Evolutionary conservation across 2,888 invertebrate species (phyloP).

Genomic region (Tortrix viridana): DNA sequence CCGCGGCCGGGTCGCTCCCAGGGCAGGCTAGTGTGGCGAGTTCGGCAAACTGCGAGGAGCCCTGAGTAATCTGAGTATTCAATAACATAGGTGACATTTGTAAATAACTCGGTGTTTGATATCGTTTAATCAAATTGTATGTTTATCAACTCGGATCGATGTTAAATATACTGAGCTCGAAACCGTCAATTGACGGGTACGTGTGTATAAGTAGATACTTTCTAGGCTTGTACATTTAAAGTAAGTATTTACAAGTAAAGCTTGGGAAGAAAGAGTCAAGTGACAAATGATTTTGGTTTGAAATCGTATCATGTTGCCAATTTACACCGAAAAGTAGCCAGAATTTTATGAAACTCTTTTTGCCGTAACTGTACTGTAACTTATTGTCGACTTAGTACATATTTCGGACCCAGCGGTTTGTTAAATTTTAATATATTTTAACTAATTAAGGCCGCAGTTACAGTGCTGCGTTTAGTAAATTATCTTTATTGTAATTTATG

Average conservation of each 20-base stretch:
- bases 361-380: constrained; percentile 42
- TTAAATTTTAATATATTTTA: constrained; percentile 51
- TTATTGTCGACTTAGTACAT: constrained; percentile 33
- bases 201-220: constrained; percentile 44
- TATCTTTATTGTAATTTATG: constrained; percentile 38
- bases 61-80: constrained; percentile 32
- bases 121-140: constrained; percentile 27
- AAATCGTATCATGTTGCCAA: too few species aligned
- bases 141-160: constrained; percentile 47
- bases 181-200: constrained; percentile 52
- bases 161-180: constrained; percentile 65
- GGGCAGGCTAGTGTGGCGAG: constrained; percentile 32
- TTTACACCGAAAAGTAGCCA: too few species aligned
- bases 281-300: too few species aligned
- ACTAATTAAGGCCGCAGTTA: constrained; percentile 45
- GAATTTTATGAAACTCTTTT: too few species aligned
- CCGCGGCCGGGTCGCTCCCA: constrained; percentile 13
- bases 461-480: constrained; percentile 28
- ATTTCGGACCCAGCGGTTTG: constrained; percentile 42
- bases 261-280: too few species aligned
- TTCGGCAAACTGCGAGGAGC: constrained; percentile 19
- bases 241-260: constrained; percentile 12
- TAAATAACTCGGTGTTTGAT: constrained; percentile 53
- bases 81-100: constrained; percentile 42
- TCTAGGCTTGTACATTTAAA: constrained; percentile 46